Base-by-base conservation (phyloP, 2,888 invertebrate genomes). In the Oscheius onirici region DNA sequence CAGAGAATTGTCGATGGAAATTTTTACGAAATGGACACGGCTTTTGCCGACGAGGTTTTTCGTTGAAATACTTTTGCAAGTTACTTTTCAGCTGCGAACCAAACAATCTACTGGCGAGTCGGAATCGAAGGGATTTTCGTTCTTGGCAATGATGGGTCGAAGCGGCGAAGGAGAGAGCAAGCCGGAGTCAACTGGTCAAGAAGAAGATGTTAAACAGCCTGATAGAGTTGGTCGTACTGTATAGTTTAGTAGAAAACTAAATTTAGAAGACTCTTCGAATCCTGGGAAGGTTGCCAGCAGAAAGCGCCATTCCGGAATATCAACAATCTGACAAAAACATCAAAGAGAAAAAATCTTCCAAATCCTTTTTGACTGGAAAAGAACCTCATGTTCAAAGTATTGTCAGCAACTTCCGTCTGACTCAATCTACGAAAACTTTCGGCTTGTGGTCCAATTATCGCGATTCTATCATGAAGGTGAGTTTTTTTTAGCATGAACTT, bases 381-480 rank as follows among this genome's bases (percentile, higher is more conserved):
- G 78, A 79, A 34, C 68, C 67, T 34, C 71, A 73, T 22, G 61
- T 79, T n/a, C 69, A 46, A 61, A 81, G 79, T 74, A 57, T 77
- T 63, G 79, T 79, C 15, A 68, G 73, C 22, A 82, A 82, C 66
- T 82, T 82, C 46, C 69, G 80, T 51, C 58, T 77, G 24, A 82
- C 82, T 2, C 78, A 80, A 67, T 65, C 73, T 3, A 54, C 76
- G 26, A 82, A 80, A 54, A 51, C 78, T n/a, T 74, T 74, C 52
- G 77, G 75, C 26, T 72, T 61, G n/a, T 82, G 82, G 82, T 72
- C 77, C n/a, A 74, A 74, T 11, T 76, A 79, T 57, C 57, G 82
- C 22, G 77, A 80, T 55, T 74, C 79, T n/a, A 82, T 82, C 57
- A 76, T 79, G 43, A 82, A 82, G 77, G 81, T 81, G 28, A n/a